These are phyloP conservation scores for Cephus rjabovi DNA, from an alignment of 2,888 invertebrate genomes.

Conservation along the genomic window DNA sequence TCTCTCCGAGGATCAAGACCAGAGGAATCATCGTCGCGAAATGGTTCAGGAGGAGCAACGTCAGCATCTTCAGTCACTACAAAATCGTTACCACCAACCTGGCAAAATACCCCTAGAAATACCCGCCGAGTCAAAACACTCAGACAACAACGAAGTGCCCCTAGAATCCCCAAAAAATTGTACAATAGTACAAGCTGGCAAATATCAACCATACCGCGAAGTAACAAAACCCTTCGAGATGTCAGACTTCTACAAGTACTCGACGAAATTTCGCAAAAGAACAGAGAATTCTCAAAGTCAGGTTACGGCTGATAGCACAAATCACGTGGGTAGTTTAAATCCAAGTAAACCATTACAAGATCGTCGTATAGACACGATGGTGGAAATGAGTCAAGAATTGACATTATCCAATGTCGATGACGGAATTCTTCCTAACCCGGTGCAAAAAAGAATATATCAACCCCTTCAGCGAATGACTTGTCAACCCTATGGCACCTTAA, in stretches of 20 bases:
- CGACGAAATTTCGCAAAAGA: slow-evolving; percentile 87
- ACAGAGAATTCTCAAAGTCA: slow-evolving; percentile 12
- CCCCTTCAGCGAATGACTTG: slow-evolving; percentile 56
- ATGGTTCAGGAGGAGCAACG: slow-evolving; percentile 6
- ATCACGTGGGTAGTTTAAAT: not conserved
- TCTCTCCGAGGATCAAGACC: not conserved
- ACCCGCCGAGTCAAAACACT: slow-evolving; percentile 71
- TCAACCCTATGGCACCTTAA: slow-evolving; percentile 49
- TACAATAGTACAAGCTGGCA: slow-evolving; percentile 88
- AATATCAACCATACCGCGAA: slow-evolving; percentile 92
- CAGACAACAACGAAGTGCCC: slow-evolving; percentile 69
- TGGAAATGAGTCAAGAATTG: slow-evolving; percentile 22
- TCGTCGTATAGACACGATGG: slow-evolving; percentile 25
- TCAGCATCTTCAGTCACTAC: slow-evolving; percentile 22
- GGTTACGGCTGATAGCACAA: not conserved
- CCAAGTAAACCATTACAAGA: slow-evolving; percentile 23
- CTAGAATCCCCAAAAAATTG: slow-evolving; percentile 85
- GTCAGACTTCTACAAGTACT: slow-evolving; percentile 98
- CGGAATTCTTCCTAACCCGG: slow-evolving; percentile 34
- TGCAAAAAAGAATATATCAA: slow-evolving; percentile 52
- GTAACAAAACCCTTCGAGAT: slow-evolving; percentile 97
- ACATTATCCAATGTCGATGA: slow-evolving; percentile 15
- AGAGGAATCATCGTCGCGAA: slow-evolving; percentile 1
- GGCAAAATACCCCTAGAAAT: slow-evolving; percentile 70
- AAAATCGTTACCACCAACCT: slow-evolving; percentile 57